Base-by-base conservation (phyloP, 2,888 invertebrate genomes). In the Drosophila gaucha region DNA sequence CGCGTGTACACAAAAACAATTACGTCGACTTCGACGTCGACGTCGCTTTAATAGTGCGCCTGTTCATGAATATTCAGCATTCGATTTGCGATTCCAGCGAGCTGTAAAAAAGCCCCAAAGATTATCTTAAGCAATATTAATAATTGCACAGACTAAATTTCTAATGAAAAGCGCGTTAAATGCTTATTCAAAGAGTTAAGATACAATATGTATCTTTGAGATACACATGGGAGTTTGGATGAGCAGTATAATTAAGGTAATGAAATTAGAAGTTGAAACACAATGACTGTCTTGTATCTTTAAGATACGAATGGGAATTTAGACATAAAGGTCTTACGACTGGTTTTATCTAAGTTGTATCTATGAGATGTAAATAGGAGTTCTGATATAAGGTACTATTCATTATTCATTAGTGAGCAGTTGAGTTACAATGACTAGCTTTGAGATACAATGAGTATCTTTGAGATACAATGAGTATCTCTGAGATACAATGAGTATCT, bases 1-100 rank as follows among this genome's bases (percentile, higher is more conserved):
- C 64, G 64, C 69, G 59, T 68, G 77, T 79, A 76, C 76, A 75
- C 65, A 72, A 78, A 74, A 70, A 73, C 73, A 85, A 85, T 76
- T 76, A 73, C 78, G 66, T 63, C 54, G 63, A 36, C 50, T 41
- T 47, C 52, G 63, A 10, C n/a, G 20, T 10, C 43, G 57, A 18
- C 59, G 66, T 56, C 63, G 62, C 58, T 69, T 69, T 74, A 73
- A 74, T 74, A 74, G 47, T 58, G 50, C 50, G 58, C 35, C 74
- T 41, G 56, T 41, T 67, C 59, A 76, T 74, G 72, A 71, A 67
- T 75, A 74, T 76, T 75, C 30, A 63, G 31, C 16, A 9, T 18
- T 51, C 31, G 56, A 70, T 49, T 64, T 50, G 30, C 36, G 39
- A 14, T 57, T 38, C 39, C 50, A 55, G 36, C 43, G 41, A 35